Base-by-base conservation (phyloP, 2,888 invertebrate species). In the Cremastobaeus sp. region DNA sequence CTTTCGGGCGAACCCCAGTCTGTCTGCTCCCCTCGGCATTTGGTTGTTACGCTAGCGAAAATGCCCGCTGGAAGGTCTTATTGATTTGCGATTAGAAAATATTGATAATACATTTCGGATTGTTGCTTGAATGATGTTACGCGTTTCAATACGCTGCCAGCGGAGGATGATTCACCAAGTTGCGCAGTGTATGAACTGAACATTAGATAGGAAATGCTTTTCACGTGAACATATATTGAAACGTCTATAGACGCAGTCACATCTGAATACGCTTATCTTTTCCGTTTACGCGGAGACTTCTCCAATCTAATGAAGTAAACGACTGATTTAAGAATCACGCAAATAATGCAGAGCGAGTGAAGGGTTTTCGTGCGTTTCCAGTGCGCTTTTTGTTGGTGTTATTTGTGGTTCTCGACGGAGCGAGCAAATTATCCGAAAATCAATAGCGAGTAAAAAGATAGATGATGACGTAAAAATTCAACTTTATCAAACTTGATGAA, bases 41-140 rank as follows among this genome's bases (percentile, higher is more conserved):
- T 39, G 32, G 48, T 47, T 57, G 39, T 59, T 50, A 48, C 35
- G 48, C 20, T 54, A 30, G 68, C 39, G 45, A 48, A 54, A 50
- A 12, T 18, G 15, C 6, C 28, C 21, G 28, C 54, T 28, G 21
- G 37, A 55, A 39, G 55, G 30, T 45, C 47, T 37, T 64, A 69
- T 68, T 45, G 70, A 68, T 62, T 73, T 54, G 59, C 64, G 64
- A 76, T 59, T 59, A 73, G 55, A 52, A 50, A 71, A 73, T 72
- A 60, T 74, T 74, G 64, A 69, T 60, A 64, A 69, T 69, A 65
- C 35, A 48, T 65, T 39, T 65, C 54, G 21, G 62, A 47, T 47
- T 47, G 47, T 35, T 62, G 65, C 39, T 47, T 39, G 50, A 48
- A 50, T 52, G 64, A 64, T 54, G 50, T 47, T 65, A 39, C 45